phyloP scores from a whole-genome alignment of 2,888 invertebrate genomes.

The Busseola fusca region DNA sequence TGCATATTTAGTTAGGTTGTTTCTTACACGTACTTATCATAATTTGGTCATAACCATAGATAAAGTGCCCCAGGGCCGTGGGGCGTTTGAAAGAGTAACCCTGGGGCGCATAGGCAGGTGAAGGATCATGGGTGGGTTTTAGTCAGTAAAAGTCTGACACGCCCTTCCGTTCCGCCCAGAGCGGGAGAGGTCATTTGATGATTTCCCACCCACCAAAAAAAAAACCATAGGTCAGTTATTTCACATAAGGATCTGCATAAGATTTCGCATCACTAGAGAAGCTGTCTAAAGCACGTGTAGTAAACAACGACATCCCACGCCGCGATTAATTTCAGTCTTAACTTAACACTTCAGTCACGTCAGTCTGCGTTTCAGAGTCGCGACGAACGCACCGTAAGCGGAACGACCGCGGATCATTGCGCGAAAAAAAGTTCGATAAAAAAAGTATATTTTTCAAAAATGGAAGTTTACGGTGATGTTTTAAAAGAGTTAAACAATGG shows the following conservation, averaged over 20 bases:
- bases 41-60: constrained; percentile 1
- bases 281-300: constrained; percentile 3
- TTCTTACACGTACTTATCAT: background rate
- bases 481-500: constrained; percentile 11
- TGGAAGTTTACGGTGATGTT: constrained; percentile 25
- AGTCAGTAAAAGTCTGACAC: no score
- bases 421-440: constrained; percentile 51
- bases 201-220: no score
- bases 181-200: no score
- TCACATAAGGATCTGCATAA: background rate
- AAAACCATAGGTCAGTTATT: constrained; percentile 2
- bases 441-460: constrained; percentile 51
- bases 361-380: constrained; percentile 46
- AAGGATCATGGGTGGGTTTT: no score
- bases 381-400: constrained; percentile 26
- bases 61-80: no score
- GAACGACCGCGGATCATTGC: constrained; percentile 3
- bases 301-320: background rate
- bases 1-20: background rate
- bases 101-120: no score
- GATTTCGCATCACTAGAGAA: constrained; percentile 16
- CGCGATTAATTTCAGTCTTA: constrained; percentile 19
- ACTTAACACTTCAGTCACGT: constrained; percentile 33
- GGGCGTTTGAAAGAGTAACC: no score
- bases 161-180: no score